Conservation (phyloP, 1,140 invertebrate genomes). For the Copidosoma floridanum region DNA sequence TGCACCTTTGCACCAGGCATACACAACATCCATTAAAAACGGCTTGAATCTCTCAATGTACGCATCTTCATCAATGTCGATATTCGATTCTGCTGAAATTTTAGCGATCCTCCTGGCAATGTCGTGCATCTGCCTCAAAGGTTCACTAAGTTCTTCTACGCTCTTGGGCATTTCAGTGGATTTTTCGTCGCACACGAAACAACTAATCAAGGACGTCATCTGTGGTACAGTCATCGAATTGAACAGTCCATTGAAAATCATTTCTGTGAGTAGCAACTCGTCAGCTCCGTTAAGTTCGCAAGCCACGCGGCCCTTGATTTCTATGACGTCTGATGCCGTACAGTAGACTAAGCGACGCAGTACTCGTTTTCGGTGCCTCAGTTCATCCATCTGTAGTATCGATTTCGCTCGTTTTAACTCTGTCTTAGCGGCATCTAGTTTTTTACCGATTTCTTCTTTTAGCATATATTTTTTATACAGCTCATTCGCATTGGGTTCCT, state of each 20-base stretch:
- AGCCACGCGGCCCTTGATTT: constrained; percentile 96
- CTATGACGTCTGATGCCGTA: constrained; percentile 91
- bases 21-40: constrained; percentile 96
- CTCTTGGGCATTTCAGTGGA: constrained; percentile 78
- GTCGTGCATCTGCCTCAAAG: constrained; percentile 79
- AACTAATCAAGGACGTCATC: constrained; percentile 85
- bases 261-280: constrained; percentile 94
- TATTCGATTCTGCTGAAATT: constrained; percentile 86
- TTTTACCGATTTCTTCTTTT: constrained; percentile 67
- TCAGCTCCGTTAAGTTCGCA: constrained; percentile 97
- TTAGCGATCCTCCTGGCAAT: constrained; percentile 87
- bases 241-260: constrained; percentile 97
- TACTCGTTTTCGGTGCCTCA: constrained; percentile 94
- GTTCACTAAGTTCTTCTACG: constrained; percentile 83
- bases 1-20: constrained; percentile 92
- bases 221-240: constrained; percentile 82
- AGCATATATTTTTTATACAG: constrained; percentile 74
- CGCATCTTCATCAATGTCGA: constrained; percentile 85
- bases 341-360: constrained; percentile 89
- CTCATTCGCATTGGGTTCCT: constrained; percentile 69
- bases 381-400: constrained; percentile 93
- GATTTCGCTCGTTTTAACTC: constrained; percentile 89
- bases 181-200: constrained; percentile 98
- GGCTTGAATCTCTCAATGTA: constrained; percentile 95
- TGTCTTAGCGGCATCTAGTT: constrained; percentile 66